Conservation (phyloP, 35 echinoderm and acorn worm species). For the Stichopus chloronotus region DNA sequence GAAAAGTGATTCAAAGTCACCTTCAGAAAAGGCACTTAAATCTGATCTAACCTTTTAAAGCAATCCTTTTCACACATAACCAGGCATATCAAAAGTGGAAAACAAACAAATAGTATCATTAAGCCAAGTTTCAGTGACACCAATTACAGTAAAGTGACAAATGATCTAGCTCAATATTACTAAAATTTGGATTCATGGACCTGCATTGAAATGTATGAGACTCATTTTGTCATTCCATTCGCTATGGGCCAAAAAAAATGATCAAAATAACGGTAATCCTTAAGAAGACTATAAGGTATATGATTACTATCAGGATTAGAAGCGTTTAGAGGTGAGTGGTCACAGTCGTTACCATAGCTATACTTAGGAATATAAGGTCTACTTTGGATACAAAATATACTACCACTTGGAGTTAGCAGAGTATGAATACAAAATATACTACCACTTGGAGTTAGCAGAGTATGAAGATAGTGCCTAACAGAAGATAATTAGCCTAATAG, state of each 20-base stretch:
- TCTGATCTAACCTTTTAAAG: no score
- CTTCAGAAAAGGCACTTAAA: no score
- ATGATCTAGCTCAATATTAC: not conserved
- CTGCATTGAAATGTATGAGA: no score
- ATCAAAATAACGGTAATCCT: not conserved
- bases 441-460: not conserved
- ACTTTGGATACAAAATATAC: not conserved
- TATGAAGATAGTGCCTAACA: not conserved
- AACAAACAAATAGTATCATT: slow-evolving; percentile 32
- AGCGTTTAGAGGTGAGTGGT: not conserved
- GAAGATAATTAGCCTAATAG: no score
- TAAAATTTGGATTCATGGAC: not conserved
- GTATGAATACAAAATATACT: not conserved
- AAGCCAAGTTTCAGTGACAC: no score
- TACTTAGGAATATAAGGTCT: slow-evolving; percentile 4
- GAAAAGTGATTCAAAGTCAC: no score
- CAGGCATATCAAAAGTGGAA: no score
- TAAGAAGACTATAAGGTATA: not conserved
- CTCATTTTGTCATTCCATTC: no score
- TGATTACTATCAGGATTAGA: not conserved
- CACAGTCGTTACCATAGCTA: not conserved
- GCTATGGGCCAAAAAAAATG: not conserved
- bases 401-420: not conserved
- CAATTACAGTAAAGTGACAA: not conserved
- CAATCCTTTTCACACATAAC: no score